Percentiles rank a stretch among this genome's conserved stretches.
Evolutionary conservation across 1,140 invertebrate species (phyloP).

Genomic region (Trachymyrmex septentrionalis): DNA sequence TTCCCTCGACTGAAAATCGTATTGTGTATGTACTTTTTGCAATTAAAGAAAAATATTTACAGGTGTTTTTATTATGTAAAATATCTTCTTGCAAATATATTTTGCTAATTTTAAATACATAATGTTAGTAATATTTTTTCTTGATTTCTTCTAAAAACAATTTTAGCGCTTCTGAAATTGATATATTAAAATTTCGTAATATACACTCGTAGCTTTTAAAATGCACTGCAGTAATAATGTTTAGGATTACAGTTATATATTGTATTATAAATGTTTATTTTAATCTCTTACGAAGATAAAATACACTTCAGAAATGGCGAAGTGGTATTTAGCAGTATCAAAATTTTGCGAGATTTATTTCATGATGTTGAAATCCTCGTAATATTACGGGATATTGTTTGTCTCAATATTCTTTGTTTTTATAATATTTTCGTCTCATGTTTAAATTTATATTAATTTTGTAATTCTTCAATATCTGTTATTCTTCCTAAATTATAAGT

Average conservation of each 20-base stretch:
- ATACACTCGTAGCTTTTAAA: neutral
- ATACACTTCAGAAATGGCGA: neutral
- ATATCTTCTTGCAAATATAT: neutral
- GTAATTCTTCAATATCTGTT: neutral
- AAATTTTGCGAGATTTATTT: slow-evolving; percentile 13
- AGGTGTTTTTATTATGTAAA: neutral
- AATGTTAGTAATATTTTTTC: neutral
- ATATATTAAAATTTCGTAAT: neutral
- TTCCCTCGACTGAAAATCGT: neutral
- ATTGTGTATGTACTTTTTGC: neutral
- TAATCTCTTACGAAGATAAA: neutral
- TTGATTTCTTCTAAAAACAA: neutral
- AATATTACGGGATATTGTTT: neutral
- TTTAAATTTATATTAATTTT: neutral
- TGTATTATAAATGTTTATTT: neutral
- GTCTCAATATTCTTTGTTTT: neutral
- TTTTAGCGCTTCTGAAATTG: neutral
- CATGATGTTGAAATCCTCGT: neutral
- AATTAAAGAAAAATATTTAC: neutral
- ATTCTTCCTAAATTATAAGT: neutral
- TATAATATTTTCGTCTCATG: neutral
- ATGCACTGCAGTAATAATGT: neutral
- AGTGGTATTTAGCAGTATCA: neutral
- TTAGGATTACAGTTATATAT: neutral
- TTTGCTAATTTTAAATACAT: slow-evolving; percentile 1